A percentile compares a stretch with the other conserved stretches of the same genome.
Evolutionary conservation across 2,888 invertebrate species (phyloP).

Genomic region (Panorpa germanica): DNA sequence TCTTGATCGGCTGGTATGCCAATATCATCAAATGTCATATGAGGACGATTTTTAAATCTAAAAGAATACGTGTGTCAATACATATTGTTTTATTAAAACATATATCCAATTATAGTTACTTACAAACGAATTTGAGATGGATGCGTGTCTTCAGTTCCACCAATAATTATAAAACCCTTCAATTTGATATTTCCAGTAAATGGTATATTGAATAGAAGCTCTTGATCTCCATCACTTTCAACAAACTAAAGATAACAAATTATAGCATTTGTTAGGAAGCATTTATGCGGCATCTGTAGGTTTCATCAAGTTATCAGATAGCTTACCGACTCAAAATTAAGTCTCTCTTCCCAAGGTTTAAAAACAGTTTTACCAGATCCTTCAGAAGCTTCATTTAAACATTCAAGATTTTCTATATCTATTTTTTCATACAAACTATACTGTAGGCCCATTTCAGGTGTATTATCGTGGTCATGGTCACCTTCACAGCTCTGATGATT

Average conservation of each 20-base stretch:
- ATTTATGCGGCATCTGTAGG: neutral
- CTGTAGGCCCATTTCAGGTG: too few species aligned
- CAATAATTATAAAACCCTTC: conserved; percentile 81
- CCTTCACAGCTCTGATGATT: too few species aligned
- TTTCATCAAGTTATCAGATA: conserved; percentile 7
- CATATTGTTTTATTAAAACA: conserved; percentile 5
- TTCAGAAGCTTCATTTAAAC: conserved; percentile 76
- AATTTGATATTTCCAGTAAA: conserved; percentile 92
- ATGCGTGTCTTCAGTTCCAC: conserved; percentile 73
- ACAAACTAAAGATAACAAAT: conserved; percentile 56
- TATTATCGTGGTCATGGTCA: too few species aligned
- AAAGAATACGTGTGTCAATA: conserved; percentile 13
- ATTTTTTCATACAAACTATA: conserved; percentile 83
- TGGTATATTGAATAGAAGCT: conserved; percentile 89
- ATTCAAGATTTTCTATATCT: conserved; percentile 68
- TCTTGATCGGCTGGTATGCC: conserved; percentile 61
- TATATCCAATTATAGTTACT: conserved; percentile 22
- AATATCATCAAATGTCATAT: conserved; percentile 89
- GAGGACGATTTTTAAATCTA: conserved; percentile 82
- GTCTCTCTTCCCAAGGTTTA: conserved; percentile 76
- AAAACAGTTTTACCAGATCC: conserved; percentile 80
- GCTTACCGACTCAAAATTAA: conserved; percentile 54
- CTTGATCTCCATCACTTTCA: conserved; percentile 91
- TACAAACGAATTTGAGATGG: conserved; percentile 78
- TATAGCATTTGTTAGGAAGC: neutral